Conservation (phyloP, 2,797 vertebrate species). For the Capromys pilorides region DNA sequence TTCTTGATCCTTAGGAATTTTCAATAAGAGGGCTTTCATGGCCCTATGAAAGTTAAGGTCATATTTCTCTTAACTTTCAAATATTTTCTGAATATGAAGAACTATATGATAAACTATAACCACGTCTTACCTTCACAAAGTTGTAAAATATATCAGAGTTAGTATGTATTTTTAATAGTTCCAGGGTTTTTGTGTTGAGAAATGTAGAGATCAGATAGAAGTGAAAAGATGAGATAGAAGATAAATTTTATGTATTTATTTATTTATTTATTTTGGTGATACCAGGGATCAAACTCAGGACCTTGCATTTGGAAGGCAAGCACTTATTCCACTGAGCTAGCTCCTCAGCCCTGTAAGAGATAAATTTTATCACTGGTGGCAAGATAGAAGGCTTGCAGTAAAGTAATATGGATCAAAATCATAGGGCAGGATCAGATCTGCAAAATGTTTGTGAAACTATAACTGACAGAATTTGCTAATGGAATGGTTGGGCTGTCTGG, state of each 20-base stretch:
- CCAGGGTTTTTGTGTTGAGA: neutral
- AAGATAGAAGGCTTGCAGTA: neutral
- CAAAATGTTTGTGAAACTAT: neutral
- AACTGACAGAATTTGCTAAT: neutral
- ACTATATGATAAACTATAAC: neutral
- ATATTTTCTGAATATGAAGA: constrained; percentile 10
- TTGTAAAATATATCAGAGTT: neutral
- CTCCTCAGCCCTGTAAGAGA: too few species aligned
- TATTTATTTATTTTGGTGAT: too few species aligned
- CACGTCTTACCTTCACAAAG: neutral
- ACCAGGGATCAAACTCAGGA: too few species aligned
- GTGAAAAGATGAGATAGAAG: too few species aligned
- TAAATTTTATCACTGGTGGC: neutral
- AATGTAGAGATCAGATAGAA: neutral
- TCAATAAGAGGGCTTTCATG: neutral
- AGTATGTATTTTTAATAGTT: neutral
- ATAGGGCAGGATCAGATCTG: neutral
- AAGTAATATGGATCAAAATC: neutral
- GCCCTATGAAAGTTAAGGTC: neutral
- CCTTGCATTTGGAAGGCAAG: too few species aligned
- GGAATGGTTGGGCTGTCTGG: neutral
- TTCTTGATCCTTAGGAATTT: constrained; percentile 34
- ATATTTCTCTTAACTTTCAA: neutral
- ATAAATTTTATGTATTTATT: too few species aligned
- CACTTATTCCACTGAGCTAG: too few species aligned